A percentile compares a stretch with the other conserved stretches of the same genome.
Evolutionary conservation across 2,888 invertebrate genomes (phyloP).

Genomic region (Eupeodes latifasciatus): DNA sequence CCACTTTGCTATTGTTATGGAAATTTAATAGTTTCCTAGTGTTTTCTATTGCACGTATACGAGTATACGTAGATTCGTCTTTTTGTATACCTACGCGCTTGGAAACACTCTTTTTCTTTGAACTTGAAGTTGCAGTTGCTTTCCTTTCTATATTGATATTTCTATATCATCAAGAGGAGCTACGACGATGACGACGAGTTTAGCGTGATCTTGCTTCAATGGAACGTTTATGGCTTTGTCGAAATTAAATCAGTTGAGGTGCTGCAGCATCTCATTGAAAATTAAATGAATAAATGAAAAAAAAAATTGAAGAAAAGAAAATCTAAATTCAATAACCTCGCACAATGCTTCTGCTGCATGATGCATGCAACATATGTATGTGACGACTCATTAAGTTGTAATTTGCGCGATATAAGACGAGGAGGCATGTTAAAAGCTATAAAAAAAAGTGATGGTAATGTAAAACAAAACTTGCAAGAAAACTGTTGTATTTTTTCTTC

Average conservation of each 20-base stretch:
- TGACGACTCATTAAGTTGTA: conserved; percentile 71
- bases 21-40: conserved; percentile 71
- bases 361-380: conserved; percentile 67
- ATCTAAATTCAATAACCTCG: conserved; percentile 67
- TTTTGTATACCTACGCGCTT: conserved; percentile 4
- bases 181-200: background rate
- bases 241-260: conserved; percentile 60
- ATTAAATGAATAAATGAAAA: background rate
- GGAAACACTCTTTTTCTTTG: conserved; percentile 34
- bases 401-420: conserved; percentile 46
- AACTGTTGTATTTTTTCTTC: conserved; percentile 63
- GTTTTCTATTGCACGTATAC: conserved; percentile 19
- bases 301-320: conserved; percentile 46
- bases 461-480: conserved; percentile 48
- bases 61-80: conserved; percentile 1
- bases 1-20: conserved; percentile 67
- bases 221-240: conserved; percentile 32
- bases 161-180: background rate
- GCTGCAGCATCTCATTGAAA: conserved; percentile 26
- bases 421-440: conserved; percentile 30
- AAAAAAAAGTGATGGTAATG: conserved; percentile 33
- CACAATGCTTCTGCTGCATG: conserved; percentile 29
- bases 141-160: conserved; percentile 40
- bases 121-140: conserved; percentile 56
- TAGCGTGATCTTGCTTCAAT: conserved; percentile 8